Evolutionary conservation across 2,797 vertebrate species (phyloP), one percentile per base, ranked within the genome.

Genomic region (Holocentrus rufus): DNA sequence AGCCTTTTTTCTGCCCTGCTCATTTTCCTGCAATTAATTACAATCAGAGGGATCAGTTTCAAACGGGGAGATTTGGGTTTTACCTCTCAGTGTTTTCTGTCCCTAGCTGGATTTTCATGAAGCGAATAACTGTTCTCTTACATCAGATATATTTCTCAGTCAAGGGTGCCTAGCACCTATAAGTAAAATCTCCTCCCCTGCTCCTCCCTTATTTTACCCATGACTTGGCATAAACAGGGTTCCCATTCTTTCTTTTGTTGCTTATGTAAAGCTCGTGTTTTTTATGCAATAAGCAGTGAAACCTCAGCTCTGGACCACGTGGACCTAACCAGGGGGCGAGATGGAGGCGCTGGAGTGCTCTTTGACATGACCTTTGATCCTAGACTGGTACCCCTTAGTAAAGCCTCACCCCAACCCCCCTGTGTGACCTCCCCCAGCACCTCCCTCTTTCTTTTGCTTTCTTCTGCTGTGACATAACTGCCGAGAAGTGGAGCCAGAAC

Each of bases 371-470:
- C 63, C 81, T 81, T 71, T 87, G 66, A 84, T 78, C 75, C 62
- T 3, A 61, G 73, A 76, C 76, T 85, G 85, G 72, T 88, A 84
- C 79, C 69, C 72, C 59, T 85, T 86, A 81, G 74, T 36, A 76
- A 79, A 69, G 77, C 65, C 68, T 69, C 55, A 66, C 65, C 25
- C 39, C 36, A 44, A 20, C 4, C 75, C 58, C 65, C 53, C 15
- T 34, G 55, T 31, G 66, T 61, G 34, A 49, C 70, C 74, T 69
- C 75, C 74, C 71, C 75, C 54, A 77, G 69, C 57, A 27, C 61
- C 36, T 44, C 53, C 11, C 31, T n/a, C 3, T 49, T 66, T 67
- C 5, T 54, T 74, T 42, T 71, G 17, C 2, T 23, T 8, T 18
- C 11, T 46, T 46, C 25, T 34, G 50, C 50, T 58, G 55, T 75